Evolutionary conservation across 2,888 invertebrate species (phyloP).

Genomic region (Zaprionus bogoriensis): DNA sequence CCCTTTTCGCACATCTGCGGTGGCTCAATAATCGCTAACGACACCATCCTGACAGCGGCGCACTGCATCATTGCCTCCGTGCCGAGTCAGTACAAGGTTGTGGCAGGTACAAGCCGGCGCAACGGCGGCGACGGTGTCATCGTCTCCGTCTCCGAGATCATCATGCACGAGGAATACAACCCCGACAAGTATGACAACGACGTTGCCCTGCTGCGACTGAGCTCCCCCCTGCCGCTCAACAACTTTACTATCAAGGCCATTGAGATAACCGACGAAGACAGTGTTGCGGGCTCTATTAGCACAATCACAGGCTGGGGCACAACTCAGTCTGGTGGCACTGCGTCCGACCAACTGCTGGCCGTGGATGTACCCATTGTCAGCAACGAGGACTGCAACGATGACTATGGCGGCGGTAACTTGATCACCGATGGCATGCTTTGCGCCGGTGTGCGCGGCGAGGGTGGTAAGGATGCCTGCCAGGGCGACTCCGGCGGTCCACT

Average conservation of each 20-base stretch:
- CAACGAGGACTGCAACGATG: slow-evolving; percentile 51
- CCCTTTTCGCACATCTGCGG: slow-evolving; percentile 72
- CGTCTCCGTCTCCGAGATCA: slow-evolving; percentile 83
- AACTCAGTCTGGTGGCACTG: slow-evolving; percentile 45
- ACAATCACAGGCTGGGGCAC: slow-evolving; percentile 78
- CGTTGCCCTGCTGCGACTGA: slow-evolving; percentile 83
- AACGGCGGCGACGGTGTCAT: slow-evolving; percentile 83
- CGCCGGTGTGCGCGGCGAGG: slow-evolving; percentile 66
- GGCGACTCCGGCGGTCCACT: slow-evolving; percentile 80
- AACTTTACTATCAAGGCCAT: slow-evolving; percentile 71
- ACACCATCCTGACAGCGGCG: slow-evolving; percentile 73
- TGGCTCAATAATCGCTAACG: slow-evolving; percentile 61
- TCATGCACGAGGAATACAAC: slow-evolving; percentile 84
- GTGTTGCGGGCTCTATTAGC: slow-evolving; percentile 44
- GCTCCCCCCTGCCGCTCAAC: slow-evolving; percentile 65
- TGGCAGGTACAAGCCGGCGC: slow-evolving; percentile 84
- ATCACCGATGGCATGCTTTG: slow-evolving; percentile 78
- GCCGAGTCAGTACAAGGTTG: slow-evolving; percentile 76
- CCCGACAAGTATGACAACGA: slow-evolving; percentile 84
- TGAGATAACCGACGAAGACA: slow-evolving; percentile 46
- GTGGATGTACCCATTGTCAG: slow-evolving; percentile 73
- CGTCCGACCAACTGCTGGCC: slow-evolving; percentile 60
- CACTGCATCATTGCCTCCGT: slow-evolving; percentile 66
- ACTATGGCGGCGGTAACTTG: slow-evolving; percentile 44
- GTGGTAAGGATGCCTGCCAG: slow-evolving; percentile 76